A percentile compares a stretch with the other conserved stretches of the same genome.
These are phyloP conservation scores for Melieria picta DNA, from an alignment of 2,888 invertebrate genomes.

Conservation along the genomic window DNA sequence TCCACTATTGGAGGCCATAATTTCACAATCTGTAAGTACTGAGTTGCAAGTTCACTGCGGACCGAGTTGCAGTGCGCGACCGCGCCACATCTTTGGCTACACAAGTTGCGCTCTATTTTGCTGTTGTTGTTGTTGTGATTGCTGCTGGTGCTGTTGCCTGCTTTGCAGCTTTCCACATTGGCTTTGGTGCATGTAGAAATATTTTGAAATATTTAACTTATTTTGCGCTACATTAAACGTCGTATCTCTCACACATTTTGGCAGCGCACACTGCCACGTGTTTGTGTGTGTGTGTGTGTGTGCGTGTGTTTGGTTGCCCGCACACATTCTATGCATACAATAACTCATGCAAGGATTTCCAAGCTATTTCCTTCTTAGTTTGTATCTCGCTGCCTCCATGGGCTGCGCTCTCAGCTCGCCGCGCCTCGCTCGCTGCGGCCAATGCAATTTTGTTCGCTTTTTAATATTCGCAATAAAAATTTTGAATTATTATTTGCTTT, in stretches of 20 bases:
- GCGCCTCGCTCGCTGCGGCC: background rate
- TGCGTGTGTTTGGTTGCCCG: background rate
- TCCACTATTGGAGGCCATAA: slow-evolving; percentile 37
- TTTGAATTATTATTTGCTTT: slow-evolving; percentile 51
- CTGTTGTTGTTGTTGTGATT: background rate
- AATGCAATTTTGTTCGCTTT: slow-evolving; percentile 35
- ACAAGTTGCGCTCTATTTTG: background rate
- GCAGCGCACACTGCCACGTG: slow-evolving; percentile 12
- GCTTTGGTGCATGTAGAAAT: background rate
- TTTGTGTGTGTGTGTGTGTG: background rate
- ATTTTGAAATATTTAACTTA: slow-evolving; percentile 53
- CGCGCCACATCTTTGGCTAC: too few relatives aligned
- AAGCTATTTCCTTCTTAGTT: slow-evolving; percentile 31
- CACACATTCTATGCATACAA: slow-evolving; percentile 44
- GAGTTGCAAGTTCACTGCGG: too few relatives aligned
- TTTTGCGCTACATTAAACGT: slow-evolving; percentile 54
- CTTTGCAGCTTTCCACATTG: background rate
- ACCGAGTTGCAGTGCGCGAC: too few relatives aligned
- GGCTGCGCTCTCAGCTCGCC: too few relatives aligned
- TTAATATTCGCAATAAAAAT: slow-evolving; percentile 46
- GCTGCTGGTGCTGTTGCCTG: slow-evolving; percentile 1
- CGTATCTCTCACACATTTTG: slow-evolving; percentile 23
- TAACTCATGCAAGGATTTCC: slow-evolving; percentile 46
- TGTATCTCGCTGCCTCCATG: background rate
- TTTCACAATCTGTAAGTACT: slow-evolving; percentile 20